phyloP scores from a whole-genome alignment of 2,113 vertebrate species.

The Indicator indicator region DNA sequence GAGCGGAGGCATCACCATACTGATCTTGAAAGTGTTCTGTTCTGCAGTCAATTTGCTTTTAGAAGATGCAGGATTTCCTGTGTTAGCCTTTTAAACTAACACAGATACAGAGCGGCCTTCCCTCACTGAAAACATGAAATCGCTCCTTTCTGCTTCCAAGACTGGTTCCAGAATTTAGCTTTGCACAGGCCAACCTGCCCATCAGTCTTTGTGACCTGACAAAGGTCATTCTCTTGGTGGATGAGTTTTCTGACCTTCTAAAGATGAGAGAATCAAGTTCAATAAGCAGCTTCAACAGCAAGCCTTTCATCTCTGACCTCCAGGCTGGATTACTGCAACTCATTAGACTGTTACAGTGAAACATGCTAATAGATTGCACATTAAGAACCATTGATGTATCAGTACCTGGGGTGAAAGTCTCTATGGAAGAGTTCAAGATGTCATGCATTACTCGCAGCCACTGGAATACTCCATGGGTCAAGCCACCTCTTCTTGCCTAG shows the following conservation, averaged over 20 bases:
- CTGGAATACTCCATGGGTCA: neutral
- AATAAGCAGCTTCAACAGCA: slow-evolving; percentile 5
- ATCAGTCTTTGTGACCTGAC: neutral
- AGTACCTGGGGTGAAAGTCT: slow-evolving; percentile 1
- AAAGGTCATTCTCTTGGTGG: neutral
- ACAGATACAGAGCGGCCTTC: neutral
- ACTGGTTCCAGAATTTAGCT: neutral
- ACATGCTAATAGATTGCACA: slow-evolving; percentile 41
- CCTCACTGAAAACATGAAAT: neutral
- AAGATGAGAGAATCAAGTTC: slow-evolving; percentile 12
- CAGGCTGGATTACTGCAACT: slow-evolving; percentile 47
- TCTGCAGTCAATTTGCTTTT: neutral
- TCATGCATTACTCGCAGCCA: neutral
- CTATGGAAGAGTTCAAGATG: slow-evolving; percentile 8
- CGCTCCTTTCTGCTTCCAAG: neutral
- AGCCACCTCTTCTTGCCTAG: neutral
- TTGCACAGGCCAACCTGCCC: neutral
- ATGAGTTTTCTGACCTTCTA: slow-evolving; percentile 27
- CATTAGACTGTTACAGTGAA: slow-evolving; percentile 10
- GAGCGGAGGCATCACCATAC: neutral
- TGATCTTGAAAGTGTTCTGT: neutral
- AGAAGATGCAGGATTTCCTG: neutral
- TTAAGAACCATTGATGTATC: slow-evolving; percentile 1
- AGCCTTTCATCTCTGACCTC: slow-evolving; percentile 53
- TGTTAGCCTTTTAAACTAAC: neutral